These are phyloP conservation scores for Lacanobia oleracea DNA, from an alignment of 2,888 invertebrate genomes.

Conservation along the genomic window DNA sequence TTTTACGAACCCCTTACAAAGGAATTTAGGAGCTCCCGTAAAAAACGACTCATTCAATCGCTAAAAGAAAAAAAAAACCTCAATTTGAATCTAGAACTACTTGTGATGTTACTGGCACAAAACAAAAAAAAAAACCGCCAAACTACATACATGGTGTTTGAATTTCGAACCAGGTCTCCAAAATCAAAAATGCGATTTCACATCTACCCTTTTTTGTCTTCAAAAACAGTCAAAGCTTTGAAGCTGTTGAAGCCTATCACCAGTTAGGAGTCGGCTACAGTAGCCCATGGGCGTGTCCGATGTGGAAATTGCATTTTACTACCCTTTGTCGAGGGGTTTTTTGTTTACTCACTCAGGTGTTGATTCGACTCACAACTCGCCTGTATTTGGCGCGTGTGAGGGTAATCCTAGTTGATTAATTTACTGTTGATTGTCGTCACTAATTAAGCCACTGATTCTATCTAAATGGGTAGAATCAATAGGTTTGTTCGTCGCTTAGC, in stretches of 20 bases:
- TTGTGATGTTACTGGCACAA: conserved; percentile 1
- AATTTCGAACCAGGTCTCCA: neutral
- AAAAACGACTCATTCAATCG: conserved; percentile 27
- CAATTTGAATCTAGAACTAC: conserved; percentile 9
- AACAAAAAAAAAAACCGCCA: neutral
- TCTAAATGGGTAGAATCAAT: conserved; percentile 35
- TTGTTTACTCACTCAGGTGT: conserved; percentile 73
- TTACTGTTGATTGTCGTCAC: conserved; percentile 39
- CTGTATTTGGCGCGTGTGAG: conserved; percentile 34
- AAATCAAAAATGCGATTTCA: conserved; percentile 22
- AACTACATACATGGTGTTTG: neutral
- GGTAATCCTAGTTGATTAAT: conserved; percentile 53
- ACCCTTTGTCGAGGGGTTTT: conserved; percentile 74
- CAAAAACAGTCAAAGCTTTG: conserved; percentile 73
- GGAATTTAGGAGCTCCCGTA: conserved; percentile 34
- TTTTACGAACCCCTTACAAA: conserved; percentile 48
- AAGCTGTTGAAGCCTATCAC: conserved; percentile 70
- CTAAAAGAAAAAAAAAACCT: neutral
- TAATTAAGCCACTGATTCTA: conserved; percentile 38
- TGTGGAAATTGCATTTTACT: conserved; percentile 74
- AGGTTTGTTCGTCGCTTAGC: conserved; percentile 14
- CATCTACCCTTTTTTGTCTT: conserved; percentile 39
- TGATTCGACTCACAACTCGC: conserved; percentile 58
- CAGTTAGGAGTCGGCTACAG: conserved; percentile 60
- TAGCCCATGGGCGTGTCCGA: conserved; percentile 69